Evolutionary conservation across 2,888 invertebrate genomes (phyloP), one percentile per base, ranked within the genome.

Genomic region (Clitarchus hookeri): DNA sequence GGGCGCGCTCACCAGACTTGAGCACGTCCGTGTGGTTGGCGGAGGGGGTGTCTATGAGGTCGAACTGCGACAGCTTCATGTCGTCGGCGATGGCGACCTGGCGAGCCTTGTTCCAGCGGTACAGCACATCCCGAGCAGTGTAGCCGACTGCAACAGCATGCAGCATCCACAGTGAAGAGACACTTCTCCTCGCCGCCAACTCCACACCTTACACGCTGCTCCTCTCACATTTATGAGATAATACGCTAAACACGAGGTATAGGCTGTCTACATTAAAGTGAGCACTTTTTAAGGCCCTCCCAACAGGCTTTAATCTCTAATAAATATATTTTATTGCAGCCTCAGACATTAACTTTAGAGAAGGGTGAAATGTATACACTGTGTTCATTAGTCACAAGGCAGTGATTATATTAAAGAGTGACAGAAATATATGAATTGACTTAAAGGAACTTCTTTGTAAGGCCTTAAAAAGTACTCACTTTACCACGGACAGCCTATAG

Each of bases 21-120:
- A 91, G 89, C 16, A 88, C 87, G 86, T 91, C 90, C n/a, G 95
- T 95, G 89, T 94, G 93, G 91, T 95, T 95, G 87, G 94, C 95
- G 53, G 95, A 94, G 54, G 95, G 95, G 89, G 95, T 95, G 88
- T 94, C 95, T 87, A 96, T 95, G 88, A 97, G 93, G 92, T 96
- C 96, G 92, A 97, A 97, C 92, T 97, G 97, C 83, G 96, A 96
- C 90, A 97, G 93, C 91, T 96, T 96, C 95, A 97, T 96, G 91
- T 96, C 96, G 89, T 95, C 94, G 6, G 96, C 95, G 88, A 96
- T 95, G 86, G 95, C 96, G 86, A 97, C 95, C 88, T 95, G 95
- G 79, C 95, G 92, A 84, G 93, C 93, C 87, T 92, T 92, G 91
- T 96, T 95, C 96, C 96, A 96, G 87, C 93, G 93, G 92, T 96